A percentile compares a stretch with the other conserved stretches of the same genome.
Evolutionary conservation across 2,113 vertebrate genomes (phyloP).

Genomic region (Spea bombifrons): DNA sequence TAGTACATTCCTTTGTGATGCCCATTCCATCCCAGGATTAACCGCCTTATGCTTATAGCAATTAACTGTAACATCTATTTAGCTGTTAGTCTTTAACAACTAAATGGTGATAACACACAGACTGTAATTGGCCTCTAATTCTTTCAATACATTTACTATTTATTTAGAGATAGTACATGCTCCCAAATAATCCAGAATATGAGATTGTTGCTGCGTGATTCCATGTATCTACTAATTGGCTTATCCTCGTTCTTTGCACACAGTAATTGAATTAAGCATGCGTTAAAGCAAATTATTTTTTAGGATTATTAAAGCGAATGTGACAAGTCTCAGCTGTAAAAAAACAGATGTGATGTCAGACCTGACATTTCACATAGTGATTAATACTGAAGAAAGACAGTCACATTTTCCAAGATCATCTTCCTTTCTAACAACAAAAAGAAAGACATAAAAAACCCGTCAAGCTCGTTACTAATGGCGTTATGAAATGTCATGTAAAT

Average conservation of each 20-base stretch:
- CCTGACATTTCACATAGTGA: too few relatives aligned
- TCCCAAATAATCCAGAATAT: background rate
- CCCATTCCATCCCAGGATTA: conserved; percentile 3
- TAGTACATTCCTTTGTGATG: background rate
- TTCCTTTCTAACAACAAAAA: too few relatives aligned
- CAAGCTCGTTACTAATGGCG: too few relatives aligned
- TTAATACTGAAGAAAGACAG: too few relatives aligned
- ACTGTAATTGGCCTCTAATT: conserved; percentile 12
- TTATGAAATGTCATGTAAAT: too few relatives aligned
- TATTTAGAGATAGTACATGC: background rate
- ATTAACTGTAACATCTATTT: conserved; percentile 26
- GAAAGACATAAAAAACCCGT: too few relatives aligned
- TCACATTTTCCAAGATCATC: too few relatives aligned
- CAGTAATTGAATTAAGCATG: conserved; percentile 5
- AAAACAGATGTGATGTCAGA: too few relatives aligned
- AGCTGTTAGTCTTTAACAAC: conserved; percentile 8
- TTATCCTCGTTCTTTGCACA: background rate
- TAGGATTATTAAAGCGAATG: background rate
- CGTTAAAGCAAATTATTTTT: conserved; percentile 5
- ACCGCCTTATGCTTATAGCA: conserved; percentile 17
- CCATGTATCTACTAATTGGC: background rate
- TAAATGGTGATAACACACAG: conserved; percentile 6
- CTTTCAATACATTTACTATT: background rate
- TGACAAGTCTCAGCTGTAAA: too few relatives aligned
- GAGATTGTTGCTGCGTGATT: background rate